Conservation (phyloP, 2,113 vertebrate genomes). For the Sinosuthora webbiana region DNA sequence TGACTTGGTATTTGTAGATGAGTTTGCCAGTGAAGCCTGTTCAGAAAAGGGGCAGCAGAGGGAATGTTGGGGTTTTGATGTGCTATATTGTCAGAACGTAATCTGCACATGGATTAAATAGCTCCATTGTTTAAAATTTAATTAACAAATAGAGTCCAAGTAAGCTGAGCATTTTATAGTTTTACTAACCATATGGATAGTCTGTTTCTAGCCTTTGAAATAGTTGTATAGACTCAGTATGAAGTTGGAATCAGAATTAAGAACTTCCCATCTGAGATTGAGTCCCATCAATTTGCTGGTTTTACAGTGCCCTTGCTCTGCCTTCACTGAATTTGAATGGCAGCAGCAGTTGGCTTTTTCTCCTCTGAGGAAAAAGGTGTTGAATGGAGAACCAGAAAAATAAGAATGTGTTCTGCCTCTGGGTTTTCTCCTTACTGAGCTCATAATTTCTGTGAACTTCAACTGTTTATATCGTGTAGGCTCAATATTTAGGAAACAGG, state of each 20-base stretch:
- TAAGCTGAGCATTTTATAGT: not conserved
- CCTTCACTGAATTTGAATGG: not conserved
- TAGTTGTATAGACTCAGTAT: not conserved
- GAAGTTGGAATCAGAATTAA: not conserved
- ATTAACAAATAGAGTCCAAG: not conserved
- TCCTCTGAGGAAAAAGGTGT: not conserved
- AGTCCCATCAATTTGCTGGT: not conserved
- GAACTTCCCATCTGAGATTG: not conserved
- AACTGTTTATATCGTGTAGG: not conserved
- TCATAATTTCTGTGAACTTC: not conserved
- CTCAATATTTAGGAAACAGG: not conserved
- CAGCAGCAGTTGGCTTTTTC: not conserved
- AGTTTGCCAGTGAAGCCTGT: not conserved
- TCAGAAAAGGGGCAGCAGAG: not conserved
- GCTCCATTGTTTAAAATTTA: not conserved
- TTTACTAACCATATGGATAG: not conserved
- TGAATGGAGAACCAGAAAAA: not conserved
- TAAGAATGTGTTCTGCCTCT: not conserved
- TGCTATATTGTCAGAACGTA: not conserved
- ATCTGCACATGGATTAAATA: not conserved
- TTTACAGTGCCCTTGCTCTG: not conserved
- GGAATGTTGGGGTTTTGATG: not conserved
- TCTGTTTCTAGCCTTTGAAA: not conserved
- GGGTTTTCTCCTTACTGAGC: not conserved
- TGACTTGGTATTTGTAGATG: not conserved